Evolutionary conservation across 2,113 vertebrate genomes (phyloP).

Genomic region (Sinocyclocheilus maitianheensis): DNA sequence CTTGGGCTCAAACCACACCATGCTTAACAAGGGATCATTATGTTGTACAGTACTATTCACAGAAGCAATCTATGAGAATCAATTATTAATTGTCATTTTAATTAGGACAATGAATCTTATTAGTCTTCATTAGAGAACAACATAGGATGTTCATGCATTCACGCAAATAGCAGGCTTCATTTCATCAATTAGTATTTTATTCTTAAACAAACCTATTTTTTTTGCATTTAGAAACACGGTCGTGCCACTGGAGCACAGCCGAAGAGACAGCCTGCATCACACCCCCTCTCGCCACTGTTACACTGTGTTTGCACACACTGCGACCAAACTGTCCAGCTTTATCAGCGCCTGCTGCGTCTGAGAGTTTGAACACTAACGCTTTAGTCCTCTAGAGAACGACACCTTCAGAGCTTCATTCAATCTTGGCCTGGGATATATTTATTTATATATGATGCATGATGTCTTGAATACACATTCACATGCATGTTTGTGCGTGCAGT

Average conservation of each 20-base stretch:
- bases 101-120: not conserved
- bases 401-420: not conserved
- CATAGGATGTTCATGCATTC: not conserved
- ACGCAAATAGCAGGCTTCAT: not conserved
- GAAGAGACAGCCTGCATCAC: conserved; percentile 14
- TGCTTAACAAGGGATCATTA: not conserved
- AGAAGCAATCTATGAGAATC: not conserved
- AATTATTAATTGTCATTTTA: not conserved
- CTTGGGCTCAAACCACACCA: not conserved
- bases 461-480: not conserved
- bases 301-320: conserved; percentile 38
- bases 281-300: not conserved
- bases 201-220: not conserved
- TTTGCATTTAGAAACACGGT: not conserved
- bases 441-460: not conserved
- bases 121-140: not conserved
- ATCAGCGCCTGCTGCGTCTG: not conserved
- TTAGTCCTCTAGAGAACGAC: not conserved
- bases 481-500: not conserved
- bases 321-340: conserved; percentile 44
- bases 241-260: conserved; percentile 8
- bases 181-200: not conserved
- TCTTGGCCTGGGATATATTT: not conserved
- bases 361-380: not conserved
- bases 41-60: not conserved